Evolutionary conservation across 2,888 invertebrate genomes (phyloP).

Genomic region (Idaea biselata): DNA sequence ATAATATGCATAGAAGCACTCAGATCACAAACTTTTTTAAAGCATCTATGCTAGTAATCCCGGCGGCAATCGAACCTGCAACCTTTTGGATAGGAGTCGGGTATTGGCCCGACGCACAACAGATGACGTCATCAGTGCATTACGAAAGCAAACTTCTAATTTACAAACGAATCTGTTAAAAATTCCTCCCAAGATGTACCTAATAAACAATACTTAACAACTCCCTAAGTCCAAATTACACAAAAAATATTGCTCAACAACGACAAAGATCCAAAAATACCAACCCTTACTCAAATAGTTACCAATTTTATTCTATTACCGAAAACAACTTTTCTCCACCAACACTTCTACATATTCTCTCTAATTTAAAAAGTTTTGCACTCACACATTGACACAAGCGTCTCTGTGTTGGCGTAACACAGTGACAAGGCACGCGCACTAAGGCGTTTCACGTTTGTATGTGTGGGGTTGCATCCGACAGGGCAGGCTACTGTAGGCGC

Average conservation of each 20-base stretch:
- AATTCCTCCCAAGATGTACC: not conserved
- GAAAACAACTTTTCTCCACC: not conserved
- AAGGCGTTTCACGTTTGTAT: not conserved
- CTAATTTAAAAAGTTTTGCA: not conserved
- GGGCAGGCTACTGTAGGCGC: not conserved
- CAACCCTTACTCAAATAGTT: not conserved
- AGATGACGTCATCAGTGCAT: no score
- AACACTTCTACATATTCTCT: not conserved
- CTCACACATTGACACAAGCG: not conserved
- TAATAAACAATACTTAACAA: not conserved
- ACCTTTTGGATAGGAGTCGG: no score
- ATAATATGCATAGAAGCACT: no score
- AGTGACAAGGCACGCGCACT: not conserved
- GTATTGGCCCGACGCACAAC: no score
- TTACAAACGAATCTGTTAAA: not conserved
- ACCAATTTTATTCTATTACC: not conserved
- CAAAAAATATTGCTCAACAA: not conserved
- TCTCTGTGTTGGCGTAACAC: not conserved
- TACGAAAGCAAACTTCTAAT: no score
- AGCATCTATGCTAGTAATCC: no score
- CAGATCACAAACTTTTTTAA: no score
- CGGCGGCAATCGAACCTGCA: no score
- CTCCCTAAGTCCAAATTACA: not conserved
- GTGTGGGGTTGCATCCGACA: conserved; percentile 4
- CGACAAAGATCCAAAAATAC: not conserved